Evolutionary conservation across 2,888 invertebrate species (phyloP).

Genomic region (Ferdinandea cuprea): DNA sequence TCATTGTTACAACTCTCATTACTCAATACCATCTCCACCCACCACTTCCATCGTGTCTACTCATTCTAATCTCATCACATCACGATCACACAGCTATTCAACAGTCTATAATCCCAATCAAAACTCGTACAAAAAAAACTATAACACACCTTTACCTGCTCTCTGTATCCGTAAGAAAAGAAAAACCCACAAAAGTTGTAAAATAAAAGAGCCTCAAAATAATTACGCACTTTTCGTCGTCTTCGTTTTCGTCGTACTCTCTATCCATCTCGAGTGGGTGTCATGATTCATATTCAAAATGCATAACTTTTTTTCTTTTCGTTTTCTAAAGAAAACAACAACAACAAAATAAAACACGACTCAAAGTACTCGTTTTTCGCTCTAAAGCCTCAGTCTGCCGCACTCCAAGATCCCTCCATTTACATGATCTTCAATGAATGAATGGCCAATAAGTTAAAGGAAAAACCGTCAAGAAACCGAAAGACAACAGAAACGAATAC

Average conservation of each 20-base stretch:
- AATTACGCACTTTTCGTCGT: slow-evolving; percentile 12
- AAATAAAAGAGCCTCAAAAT: slow-evolving; percentile 30
- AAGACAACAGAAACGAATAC: slow-evolving; percentile 49
- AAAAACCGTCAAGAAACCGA: slow-evolving; percentile 34
- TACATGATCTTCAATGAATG: slow-evolving; percentile 54
- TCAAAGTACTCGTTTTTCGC: slow-evolving; percentile 48
- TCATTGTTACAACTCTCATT: slow-evolving; percentile 6
- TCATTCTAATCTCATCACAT: slow-evolving; percentile 35
- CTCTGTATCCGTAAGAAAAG: slow-evolving; percentile 11
- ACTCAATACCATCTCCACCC: slow-evolving; percentile 35
- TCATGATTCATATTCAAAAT: slow-evolving; percentile 69
- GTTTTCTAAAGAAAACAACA: slow-evolving; percentile 22
- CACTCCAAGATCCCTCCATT: background rate
- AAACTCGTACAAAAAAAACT: slow-evolving; percentile 31
- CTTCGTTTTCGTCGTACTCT: slow-evolving; percentile 2
- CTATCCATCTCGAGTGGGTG: slow-evolving; percentile 55
- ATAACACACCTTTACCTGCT: slow-evolving; percentile 40
- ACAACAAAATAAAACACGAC: slow-evolving; percentile 30
- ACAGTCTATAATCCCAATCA: slow-evolving; percentile 58
- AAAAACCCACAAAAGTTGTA: slow-evolving; percentile 10
- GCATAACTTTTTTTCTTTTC: slow-evolving; percentile 32
- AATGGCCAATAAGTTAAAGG: slow-evolving; percentile 63
- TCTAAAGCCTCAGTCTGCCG: slow-evolving; percentile 12
- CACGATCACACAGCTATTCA: slow-evolving; percentile 21
- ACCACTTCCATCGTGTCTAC: slow-evolving; percentile 26